These are phyloP conservation scores for Ecdyonurus torrentis DNA, from an alignment of 2,888 invertebrate genomes.

Conservation along the genomic window DNA sequence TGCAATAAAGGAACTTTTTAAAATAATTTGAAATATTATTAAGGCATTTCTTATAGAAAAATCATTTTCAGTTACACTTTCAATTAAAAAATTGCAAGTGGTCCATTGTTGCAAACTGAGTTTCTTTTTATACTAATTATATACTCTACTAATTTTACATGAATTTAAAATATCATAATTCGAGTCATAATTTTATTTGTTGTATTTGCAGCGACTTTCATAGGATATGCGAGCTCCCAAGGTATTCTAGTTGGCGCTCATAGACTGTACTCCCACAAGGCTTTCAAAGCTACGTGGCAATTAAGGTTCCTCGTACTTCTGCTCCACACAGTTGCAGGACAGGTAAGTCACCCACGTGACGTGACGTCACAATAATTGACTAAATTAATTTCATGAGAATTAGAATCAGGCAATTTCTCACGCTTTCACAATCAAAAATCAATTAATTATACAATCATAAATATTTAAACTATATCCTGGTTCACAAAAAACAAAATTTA, in stretches of 20 bases:
- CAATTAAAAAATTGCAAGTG: not conserved
- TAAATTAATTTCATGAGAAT: too few relatives aligned
- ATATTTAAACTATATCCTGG: too few relatives aligned
- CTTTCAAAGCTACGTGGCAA: slow-evolving; percentile 53
- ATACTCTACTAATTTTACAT: not conserved
- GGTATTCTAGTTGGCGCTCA: slow-evolving; percentile 72
- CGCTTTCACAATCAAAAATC: too few relatives aligned
- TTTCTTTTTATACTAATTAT: not conserved
- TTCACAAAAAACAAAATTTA: too few relatives aligned
- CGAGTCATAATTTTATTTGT: not conserved
- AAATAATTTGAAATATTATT: too few relatives aligned
- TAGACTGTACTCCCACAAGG: slow-evolving; percentile 56
- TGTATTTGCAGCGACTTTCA: slow-evolving; percentile 18
- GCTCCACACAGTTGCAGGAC: slow-evolving; percentile 54
- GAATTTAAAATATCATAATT: not conserved
- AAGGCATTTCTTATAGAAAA: too few relatives aligned
- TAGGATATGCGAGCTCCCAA: slow-evolving; percentile 25
- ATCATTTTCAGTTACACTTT: too few relatives aligned
- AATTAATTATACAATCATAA: too few relatives aligned
- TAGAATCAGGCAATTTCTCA: too few relatives aligned
- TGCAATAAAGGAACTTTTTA: too few relatives aligned
- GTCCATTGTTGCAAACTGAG: not conserved
- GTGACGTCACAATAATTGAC: too few relatives aligned
- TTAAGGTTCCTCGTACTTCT: slow-evolving; percentile 42
- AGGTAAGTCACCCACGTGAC: too few relatives aligned